phyloP scores from a whole-genome alignment of 2,888 invertebrate genomes.

The Cylloceria caligata region DNA sequence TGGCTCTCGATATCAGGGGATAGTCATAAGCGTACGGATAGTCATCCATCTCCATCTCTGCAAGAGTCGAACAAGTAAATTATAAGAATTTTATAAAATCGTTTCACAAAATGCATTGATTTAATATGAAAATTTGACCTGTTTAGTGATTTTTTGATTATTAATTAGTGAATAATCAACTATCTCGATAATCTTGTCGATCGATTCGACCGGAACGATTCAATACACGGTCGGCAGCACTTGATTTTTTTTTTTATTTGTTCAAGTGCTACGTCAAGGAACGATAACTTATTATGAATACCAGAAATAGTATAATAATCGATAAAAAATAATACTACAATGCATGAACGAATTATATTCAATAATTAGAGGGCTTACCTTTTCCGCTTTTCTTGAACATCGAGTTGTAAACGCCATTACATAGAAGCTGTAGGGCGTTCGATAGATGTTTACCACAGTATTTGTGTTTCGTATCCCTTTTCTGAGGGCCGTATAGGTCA shows the following conservation, averaged over 20 bases:
- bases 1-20: conserved; percentile 81
- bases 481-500: conserved; percentile 70
- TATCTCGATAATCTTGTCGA: too few species aligned
- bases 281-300: background rate
- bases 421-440: conserved; percentile 80
- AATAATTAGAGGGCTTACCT: conserved; percentile 74
- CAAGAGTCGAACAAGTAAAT: background rate
- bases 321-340: background rate
- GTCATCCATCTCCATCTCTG: conserved; percentile 78
- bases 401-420: conserved; percentile 82
- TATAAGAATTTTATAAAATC: background rate
- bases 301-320: background rate
- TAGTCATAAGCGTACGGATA: conserved; percentile 77
- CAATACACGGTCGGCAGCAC: background rate
- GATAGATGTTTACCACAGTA: conserved; percentile 83
- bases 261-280: background rate
- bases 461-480: conserved; percentile 71
- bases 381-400: conserved; percentile 81
- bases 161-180: too few species aligned
- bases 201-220: too few species aligned
- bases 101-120: background rate
- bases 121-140: too few species aligned
- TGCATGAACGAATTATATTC: background rate
- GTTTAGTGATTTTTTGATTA: too few species aligned
- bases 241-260: background rate